Conservation (phyloP, 2,888 invertebrate species). For the Archips xylosteana region DNA sequence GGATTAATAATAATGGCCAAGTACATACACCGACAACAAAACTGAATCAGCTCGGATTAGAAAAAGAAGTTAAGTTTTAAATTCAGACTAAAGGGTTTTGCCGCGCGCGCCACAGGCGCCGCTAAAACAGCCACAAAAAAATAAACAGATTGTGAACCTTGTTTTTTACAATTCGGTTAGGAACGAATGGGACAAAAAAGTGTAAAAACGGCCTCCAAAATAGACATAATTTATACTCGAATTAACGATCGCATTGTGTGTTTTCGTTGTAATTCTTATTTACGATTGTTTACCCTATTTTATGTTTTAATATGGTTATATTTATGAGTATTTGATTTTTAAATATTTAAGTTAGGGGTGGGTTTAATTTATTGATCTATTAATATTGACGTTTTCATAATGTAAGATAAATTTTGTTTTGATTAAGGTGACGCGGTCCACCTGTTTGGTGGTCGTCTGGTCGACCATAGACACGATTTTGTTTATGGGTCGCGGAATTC, state of each 20-base stretch:
- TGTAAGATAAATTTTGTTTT: slow-evolving; percentile 31
- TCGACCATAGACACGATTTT: slow-evolving; percentile 18
- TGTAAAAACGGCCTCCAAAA: slow-evolving; percentile 78
- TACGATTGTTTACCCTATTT: slow-evolving; percentile 84
- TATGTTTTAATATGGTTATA: slow-evolving; percentile 83
- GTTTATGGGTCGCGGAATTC: slow-evolving; percentile 25
- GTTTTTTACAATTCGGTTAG: slow-evolving; percentile 45
- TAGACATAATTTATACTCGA: slow-evolving; percentile 80
- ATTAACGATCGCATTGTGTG: slow-evolving; percentile 80
- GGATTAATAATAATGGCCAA: slow-evolving; percentile 71
- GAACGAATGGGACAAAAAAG: slow-evolving; percentile 73
- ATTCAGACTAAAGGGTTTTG: slow-evolving; percentile 76
- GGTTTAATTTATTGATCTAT: slow-evolving; percentile 71
- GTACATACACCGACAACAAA: slow-evolving; percentile 49
- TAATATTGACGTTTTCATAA: slow-evolving; percentile 62
- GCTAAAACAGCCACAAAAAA: slow-evolving; percentile 67
- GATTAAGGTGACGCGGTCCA: slow-evolving; percentile 33
- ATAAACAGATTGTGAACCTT: slow-evolving; percentile 39
- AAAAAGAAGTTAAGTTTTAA: slow-evolving; percentile 61
- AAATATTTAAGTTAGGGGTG: slow-evolving; percentile 64
- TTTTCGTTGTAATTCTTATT: slow-evolving; percentile 83
- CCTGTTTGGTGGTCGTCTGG: slow-evolving; percentile 39
- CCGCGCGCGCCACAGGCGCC: slow-evolving; percentile 79
- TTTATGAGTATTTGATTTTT: slow-evolving; percentile 74
- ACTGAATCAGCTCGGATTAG: slow-evolving; percentile 49